Base-by-base conservation (phyloP, 2,888 invertebrate species). In the Chydorus sphaericus region DNA sequence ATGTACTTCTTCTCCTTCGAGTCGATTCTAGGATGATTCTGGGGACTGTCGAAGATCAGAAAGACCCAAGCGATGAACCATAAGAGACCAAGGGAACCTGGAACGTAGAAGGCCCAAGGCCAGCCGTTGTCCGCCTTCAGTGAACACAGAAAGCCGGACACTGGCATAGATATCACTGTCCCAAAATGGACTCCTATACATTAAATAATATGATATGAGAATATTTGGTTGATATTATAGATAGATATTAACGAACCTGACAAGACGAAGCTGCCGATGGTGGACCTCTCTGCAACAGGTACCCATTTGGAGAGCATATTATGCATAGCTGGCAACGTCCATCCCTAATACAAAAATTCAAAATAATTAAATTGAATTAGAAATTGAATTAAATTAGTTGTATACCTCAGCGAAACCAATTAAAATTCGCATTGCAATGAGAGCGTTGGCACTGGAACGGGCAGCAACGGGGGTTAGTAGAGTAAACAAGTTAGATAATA, bases 241-340 rank as follows among this genome's bases (percentile, higher is more conserved):
- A n/a, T n/a, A n/a, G n/a, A n/a, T n/a, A n/a, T n/a, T n/a, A n/a
- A n/a, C 33, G 11, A 31, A 56, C 56, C 56, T 16, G 52, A 50
- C 11, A 53, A 31, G 11, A 57, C 39, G 31, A 57, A 57, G 18
- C 44, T n/a, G 16, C 44, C 57, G 28, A 57, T 18, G 23, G 53
- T 53, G 11, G 44, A 33, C 11, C 57, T 20, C 31, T 57, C 57
- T 16, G 33, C 28, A 4, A 20, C 23, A 14, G 57, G 57, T 20
- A 53, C 52, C 57, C 57, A 57, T 7, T 20, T 18, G 59, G 59
- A 48, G 23, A 57, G 23, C 48, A 54, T 48, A 23, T 30, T 18
- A 44, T 44, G 48, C 89, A 93, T 91, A 0, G 91, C 85, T 16
- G 94, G 94, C 70, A 89, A 92, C 7, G 89, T 89, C 5, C 91